phyloP scores from a whole-genome alignment of 1,140 invertebrate species.

The Periplaneta americana region DNA sequence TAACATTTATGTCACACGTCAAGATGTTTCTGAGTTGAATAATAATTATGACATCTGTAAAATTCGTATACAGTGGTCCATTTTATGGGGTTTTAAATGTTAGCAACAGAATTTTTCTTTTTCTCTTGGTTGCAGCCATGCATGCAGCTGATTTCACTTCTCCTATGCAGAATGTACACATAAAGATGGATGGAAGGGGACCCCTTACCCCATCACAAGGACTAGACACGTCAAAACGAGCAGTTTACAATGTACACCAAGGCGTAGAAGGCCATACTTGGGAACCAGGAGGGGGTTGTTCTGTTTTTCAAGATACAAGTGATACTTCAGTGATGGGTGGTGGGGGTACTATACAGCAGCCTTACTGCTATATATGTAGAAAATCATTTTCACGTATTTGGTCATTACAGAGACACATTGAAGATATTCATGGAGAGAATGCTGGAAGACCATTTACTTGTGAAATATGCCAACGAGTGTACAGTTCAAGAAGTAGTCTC shows the following conservation, averaged over 20 bases:
- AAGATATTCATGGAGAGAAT: constrained; percentile 45
- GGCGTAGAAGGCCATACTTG: not conserved
- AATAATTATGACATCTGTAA: no score
- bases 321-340: not conserved
- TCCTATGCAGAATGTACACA: not conserved
- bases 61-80: no score
- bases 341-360: constrained; percentile 7
- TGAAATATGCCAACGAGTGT: constrained; percentile 43
- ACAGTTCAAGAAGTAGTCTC: constrained; percentile 46
- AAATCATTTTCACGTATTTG: constrained; percentile 46
- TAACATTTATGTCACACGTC: no score
- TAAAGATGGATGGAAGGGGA: not conserved
- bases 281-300: not conserved
- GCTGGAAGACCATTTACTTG: constrained; percentile 40
- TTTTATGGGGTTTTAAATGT: not conserved
- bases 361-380: constrained; percentile 41
- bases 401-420: constrained; percentile 46
- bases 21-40: no score
- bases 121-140: not conserved
- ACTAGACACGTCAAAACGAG: not conserved
- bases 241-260: not conserved
- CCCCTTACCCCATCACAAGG: not conserved
- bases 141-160: not conserved
- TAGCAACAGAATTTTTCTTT: not conserved
- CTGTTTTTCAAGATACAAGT: not conserved